phyloP scores from a whole-genome alignment of 2,113 vertebrate genomes.

The Aspidoscelis tigris region DNA sequence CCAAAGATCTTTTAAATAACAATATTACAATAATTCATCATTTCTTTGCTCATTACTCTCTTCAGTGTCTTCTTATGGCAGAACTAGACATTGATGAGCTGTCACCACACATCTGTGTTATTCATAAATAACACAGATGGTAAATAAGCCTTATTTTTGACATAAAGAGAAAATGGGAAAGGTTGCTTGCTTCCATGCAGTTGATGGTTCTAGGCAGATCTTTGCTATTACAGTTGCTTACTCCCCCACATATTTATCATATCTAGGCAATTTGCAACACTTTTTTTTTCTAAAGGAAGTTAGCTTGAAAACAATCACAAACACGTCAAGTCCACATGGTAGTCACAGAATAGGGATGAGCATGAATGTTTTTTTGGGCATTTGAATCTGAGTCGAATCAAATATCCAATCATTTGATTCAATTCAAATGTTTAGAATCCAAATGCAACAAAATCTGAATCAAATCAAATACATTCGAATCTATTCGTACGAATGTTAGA shows the following conservation, averaged over 20 bases:
- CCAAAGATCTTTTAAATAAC: not conserved
- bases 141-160: too few relatives aligned
- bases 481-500: too few relatives aligned
- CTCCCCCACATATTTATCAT: too few relatives aligned
- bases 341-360: too few relatives aligned
- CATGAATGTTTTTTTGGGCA: too few relatives aligned
- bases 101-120: not conserved
- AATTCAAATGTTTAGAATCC: too few relatives aligned
- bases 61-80: not conserved
- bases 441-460: too few relatives aligned
- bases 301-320: not conserved
- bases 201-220: not conserved
- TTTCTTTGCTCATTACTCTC: not conserved
- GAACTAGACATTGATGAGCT: not conserved
- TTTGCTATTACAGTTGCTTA: not conserved
- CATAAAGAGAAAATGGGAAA: too few relatives aligned
- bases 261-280: not conserved
- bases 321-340: not conserved
- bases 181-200: not conserved
- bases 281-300: not conserved
- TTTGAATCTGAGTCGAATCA: too few relatives aligned
- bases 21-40: not conserved
- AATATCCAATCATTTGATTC: too few relatives aligned
- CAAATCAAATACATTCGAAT: too few relatives aligned
- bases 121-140: not conserved